phyloP scores from a whole-genome alignment of 2,797 vertebrate genomes.

The Myotis vivesi region DNA sequence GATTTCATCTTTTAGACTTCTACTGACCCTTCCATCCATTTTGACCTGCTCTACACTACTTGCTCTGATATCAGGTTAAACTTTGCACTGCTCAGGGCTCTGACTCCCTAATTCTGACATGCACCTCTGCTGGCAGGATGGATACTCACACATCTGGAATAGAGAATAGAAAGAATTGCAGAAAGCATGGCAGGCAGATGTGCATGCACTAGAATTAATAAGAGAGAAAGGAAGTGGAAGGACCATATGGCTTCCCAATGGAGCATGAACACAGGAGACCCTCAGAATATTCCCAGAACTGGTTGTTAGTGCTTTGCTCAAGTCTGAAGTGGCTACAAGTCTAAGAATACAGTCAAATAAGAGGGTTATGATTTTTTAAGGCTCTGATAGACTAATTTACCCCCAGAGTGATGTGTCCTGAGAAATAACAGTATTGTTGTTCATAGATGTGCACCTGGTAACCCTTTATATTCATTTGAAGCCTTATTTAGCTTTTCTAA shows the following conservation, averaged over 20 bases:
- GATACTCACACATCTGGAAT: not conserved
- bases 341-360: not conserved
- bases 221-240: not conserved
- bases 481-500: slow-evolving; percentile 40
- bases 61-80: not conserved
- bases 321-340: not conserved
- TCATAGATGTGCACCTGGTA: not conserved
- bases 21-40: not conserved
- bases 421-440: not conserved
- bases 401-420: not conserved
- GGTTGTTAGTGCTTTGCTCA: not conserved
- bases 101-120: not conserved
- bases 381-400: not conserved
- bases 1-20: not conserved
- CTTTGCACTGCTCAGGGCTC: not conserved
- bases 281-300: not conserved
- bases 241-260: not conserved
- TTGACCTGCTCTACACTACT: not conserved
- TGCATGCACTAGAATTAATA: not conserved
- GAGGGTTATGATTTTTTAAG: not conserved
- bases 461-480: slow-evolving; percentile 26
- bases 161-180: not conserved
- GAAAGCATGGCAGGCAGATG: not conserved
- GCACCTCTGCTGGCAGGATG: not conserved
- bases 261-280: not conserved